These are phyloP conservation scores for Turdus rufiventris DNA, from an alignment of 2,113 vertebrate species.

Conservation along the genomic window DNA sequence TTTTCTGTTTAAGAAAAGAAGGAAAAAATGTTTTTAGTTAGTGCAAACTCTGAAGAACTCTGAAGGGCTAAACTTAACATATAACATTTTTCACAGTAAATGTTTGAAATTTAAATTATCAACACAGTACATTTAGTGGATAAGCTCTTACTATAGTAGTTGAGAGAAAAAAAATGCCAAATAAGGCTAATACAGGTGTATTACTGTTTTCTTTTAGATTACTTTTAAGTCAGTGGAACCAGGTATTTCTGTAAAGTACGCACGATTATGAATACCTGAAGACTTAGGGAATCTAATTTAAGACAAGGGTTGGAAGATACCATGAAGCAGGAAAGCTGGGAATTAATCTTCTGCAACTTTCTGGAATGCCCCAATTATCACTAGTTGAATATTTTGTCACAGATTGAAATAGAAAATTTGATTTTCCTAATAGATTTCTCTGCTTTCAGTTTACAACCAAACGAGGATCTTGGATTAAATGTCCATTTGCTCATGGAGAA, in stretches of 20 bases:
- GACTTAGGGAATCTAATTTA: background rate
- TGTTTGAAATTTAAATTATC: background rate
- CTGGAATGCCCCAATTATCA: background rate
- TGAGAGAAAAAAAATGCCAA: background rate
- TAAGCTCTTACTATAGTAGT: background rate
- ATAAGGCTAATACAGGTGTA: background rate
- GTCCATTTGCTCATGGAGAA: slow-evolving; percentile 76
- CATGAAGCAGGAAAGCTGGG: background rate
- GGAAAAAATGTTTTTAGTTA: background rate
- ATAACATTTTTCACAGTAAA: background rate
- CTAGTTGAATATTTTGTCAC: background rate
- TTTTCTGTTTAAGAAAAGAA: background rate
- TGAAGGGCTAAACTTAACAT: background rate
- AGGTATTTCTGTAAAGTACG: background rate
- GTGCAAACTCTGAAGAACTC: background rate
- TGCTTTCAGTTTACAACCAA: slow-evolving; percentile 75
- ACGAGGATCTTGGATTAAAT: slow-evolving; percentile 75
- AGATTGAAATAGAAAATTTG: background rate
- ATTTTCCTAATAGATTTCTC: slow-evolving; percentile 18
- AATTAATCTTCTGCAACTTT: background rate
- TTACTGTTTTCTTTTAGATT: background rate
- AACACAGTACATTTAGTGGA: background rate
- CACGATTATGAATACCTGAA: background rate
- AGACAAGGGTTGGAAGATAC: background rate
- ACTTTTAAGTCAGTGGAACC: background rate